These are phyloP conservation scores for Semibalanus balanoides DNA, from an alignment of 1,140 invertebrate genomes.

Conservation along the genomic window DNA sequence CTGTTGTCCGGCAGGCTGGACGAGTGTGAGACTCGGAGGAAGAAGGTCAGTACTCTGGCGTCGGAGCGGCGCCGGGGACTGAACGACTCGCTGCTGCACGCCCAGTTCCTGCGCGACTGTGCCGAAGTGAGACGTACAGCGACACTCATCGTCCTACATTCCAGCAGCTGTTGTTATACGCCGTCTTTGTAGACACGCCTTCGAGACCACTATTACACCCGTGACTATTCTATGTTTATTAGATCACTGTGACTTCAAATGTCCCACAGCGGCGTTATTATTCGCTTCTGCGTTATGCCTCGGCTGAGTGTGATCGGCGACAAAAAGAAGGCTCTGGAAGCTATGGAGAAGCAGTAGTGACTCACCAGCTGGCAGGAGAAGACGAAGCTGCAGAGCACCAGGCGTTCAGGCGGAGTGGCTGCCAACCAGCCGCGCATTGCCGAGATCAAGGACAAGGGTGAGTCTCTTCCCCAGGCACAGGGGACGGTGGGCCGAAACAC, in stretches of 20 bases:
- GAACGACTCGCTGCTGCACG: constrained; percentile 64
- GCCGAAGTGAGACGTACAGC: constrained; percentile 44
- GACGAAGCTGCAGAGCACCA: constrained; percentile 91
- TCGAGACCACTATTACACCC: no score
- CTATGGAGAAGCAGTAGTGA: constrained; percentile 40
- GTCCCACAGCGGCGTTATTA: no score
- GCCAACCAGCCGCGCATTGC: constrained; percentile 76
- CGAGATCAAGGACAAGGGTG: constrained; percentile 54
- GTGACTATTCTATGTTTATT: no score
- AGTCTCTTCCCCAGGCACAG: constrained; percentile 9
- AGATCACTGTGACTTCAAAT: no score
- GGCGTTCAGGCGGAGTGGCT: constrained; percentile 85
- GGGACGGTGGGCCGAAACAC: background rate
- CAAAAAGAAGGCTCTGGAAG: constrained; percentile 73
- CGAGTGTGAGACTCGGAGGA: constrained; percentile 52
- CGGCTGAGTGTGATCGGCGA: constrained; percentile 88
- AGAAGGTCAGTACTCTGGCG: constrained; percentile 53
- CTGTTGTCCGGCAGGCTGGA: constrained; percentile 39
- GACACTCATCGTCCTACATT: no score
- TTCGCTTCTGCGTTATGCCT: no score
- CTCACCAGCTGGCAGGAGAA: constrained; percentile 35
- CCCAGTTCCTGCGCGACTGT: constrained; percentile 80
- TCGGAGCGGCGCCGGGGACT: constrained; percentile 46
- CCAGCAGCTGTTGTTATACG: no score
- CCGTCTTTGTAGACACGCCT: no score